These are phyloP conservation scores for Imbricaverruca yamaguchii DNA, from an alignment of 2,888 invertebrate genomes.

Conservation along the genomic window DNA sequence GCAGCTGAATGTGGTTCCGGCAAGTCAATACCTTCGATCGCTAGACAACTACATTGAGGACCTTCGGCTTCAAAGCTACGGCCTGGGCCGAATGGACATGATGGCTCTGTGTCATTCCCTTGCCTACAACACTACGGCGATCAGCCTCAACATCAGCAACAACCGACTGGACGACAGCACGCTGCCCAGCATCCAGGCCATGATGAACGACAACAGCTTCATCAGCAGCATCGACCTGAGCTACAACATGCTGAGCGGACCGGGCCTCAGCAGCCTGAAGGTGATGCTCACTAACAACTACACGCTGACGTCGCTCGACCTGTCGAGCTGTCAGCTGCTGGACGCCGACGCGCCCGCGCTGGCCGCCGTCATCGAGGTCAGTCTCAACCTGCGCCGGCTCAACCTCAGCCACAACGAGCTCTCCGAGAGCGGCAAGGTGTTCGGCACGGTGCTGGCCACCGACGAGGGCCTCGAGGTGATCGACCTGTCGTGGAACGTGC, in stretches of 20 bases:
- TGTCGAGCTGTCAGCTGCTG: conserved; percentile 1
- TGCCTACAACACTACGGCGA: not conserved
- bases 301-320: conserved; percentile 9
- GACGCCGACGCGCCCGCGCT: conserved; percentile 6
- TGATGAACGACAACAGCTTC: conserved; percentile 21
- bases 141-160: not conserved
- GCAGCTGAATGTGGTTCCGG: not conserved
- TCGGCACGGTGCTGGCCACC: not conserved
- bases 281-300: conserved; percentile 17
- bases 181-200: conserved; percentile 9
- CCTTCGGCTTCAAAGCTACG: not conserved
- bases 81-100: not conserved
- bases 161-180: not conserved
- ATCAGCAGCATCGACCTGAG: not conserved
- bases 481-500: not conserved
- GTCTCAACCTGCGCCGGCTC: not conserved
- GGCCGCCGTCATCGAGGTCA: conserved; percentile 6
- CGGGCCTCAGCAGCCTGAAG: not conserved
- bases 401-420: conserved; percentile 4
- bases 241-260: not conserved
- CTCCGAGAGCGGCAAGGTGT: not conserved
- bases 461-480: not conserved
- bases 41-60: not conserved
- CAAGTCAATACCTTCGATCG: not conserved
- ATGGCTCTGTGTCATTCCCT: not conserved